These are phyloP conservation scores for Edolisoma coerulescens DNA, from an alignment of 2,113 vertebrate species.

Conservation along the genomic window DNA sequence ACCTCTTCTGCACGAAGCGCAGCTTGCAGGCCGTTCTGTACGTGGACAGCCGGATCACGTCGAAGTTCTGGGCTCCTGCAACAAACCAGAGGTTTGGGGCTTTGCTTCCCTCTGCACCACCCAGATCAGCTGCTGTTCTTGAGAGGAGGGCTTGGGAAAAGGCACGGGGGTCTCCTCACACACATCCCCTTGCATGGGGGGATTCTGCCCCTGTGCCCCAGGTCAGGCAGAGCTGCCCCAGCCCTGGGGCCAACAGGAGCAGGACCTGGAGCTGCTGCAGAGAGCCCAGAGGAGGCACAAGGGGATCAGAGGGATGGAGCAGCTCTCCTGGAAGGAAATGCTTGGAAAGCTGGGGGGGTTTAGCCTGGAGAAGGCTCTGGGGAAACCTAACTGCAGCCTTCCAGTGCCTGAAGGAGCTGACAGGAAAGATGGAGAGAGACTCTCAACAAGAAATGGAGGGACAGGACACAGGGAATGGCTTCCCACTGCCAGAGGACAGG, in stretches of 20 bases:
- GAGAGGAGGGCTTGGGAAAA: background rate
- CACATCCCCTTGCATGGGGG: background rate
- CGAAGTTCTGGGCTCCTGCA: constrained; percentile 95
- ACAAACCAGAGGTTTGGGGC: background rate
- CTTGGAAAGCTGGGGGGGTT: background rate
- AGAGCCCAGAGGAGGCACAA: background rate
- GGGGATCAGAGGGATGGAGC: background rate
- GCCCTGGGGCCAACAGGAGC: background rate
- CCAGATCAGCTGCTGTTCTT: rapidly evolving
- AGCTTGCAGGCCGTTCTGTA: constrained; percentile 97
- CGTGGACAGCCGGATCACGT: constrained; percentile 94
- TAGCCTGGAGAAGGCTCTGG: background rate
- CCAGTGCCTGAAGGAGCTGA: rapidly evolving
- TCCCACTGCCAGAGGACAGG: background rate
- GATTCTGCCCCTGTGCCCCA: background rate
- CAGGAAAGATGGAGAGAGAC: background rate
- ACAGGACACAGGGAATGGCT: background rate
- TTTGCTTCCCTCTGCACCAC: background rate
- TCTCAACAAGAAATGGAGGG: rapidly evolving
- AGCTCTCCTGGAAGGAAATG: background rate
- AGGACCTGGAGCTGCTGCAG: background rate
- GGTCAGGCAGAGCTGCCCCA: background rate
- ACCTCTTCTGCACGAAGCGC: constrained; percentile 94
- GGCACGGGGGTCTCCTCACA: background rate
- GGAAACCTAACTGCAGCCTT: rapidly evolving